These are phyloP conservation scores for Entosphenus tridentatus DNA, from an alignment of 2,113 vertebrate species.

Conservation along the genomic window DNA sequence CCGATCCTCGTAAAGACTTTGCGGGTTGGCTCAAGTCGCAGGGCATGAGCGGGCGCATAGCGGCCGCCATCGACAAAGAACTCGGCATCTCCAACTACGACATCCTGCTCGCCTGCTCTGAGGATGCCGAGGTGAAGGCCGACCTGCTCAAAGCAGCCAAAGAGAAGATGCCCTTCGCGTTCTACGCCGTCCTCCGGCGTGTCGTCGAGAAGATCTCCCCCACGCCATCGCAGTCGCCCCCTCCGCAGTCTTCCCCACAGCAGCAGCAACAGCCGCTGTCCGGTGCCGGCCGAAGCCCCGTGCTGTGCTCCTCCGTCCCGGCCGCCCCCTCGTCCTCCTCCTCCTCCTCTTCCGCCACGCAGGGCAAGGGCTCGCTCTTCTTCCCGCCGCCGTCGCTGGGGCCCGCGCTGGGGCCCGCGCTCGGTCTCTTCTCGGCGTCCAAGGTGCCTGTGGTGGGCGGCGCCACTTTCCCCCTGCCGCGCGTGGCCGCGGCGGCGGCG, in stretches of 20 bases:
- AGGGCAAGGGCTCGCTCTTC: neutral
- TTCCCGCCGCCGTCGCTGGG: neutral
- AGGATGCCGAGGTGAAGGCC: neutral
- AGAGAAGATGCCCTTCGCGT: constrained; percentile 4
- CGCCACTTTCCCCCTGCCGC: neutral
- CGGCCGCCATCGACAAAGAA: constrained; percentile 1
- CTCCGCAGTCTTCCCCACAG: neutral
- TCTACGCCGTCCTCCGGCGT: neutral
- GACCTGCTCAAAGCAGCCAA: constrained; percentile 1
- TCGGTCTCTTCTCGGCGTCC: neutral
- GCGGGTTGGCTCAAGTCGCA: constrained; percentile 1
- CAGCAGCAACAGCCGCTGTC: no score
- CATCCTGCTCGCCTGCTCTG: constrained; percentile 2
- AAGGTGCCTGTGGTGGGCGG: neutral
- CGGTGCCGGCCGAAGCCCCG: no score
- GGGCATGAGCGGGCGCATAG: constrained; percentile 4
- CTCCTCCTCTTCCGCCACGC: no score
- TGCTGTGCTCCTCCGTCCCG: no score
- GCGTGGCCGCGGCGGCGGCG: neutral
- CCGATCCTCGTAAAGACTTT: neutral
- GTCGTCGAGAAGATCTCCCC: constrained; percentile 4
- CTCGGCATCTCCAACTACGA: constrained; percentile 3
- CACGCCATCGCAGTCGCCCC: neutral
- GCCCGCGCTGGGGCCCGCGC: constrained; percentile 3
- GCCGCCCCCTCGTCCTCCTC: no score